Evolutionary conservation across 2,888 invertebrate genomes (phyloP), one percentile per base, ranked within the genome.

Genomic region (Drosophila melanosoma): DNA sequence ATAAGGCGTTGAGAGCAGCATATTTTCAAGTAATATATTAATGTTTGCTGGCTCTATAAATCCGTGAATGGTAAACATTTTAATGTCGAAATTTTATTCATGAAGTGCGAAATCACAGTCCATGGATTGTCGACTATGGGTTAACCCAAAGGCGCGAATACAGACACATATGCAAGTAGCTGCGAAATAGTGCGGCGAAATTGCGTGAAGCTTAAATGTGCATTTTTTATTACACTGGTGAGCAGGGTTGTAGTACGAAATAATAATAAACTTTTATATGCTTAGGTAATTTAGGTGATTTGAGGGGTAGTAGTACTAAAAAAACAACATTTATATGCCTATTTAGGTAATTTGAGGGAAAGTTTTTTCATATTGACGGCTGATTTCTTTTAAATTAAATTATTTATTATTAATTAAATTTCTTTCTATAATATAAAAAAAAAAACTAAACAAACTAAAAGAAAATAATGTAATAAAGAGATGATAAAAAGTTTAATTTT

Each of bases 11-110:
- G n/a, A 3, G 17, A 17, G 38, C 35, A 4, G 54, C 23, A 26
- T 36, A 54, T 42, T 45, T 75, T 49, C 64, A 48, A 65, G 63
- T 76, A 76, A 80, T 69, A 76, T 78, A 78, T 76, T 70, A 75
- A 80, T 78, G 70, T 65, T 74, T 74, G 68, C 64, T 64, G 57
- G 64, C 61, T 49, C 62, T 79, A 74, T 80, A 78, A 80, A 83
- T 83, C 73, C 72, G 82, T 42, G 66, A 88, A 80, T 61, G 61
- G 69, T 60, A 48, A 82, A 59, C 62, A 68, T 75, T 72, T 87
- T 78, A 80, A 80, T 80, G 85, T 63, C 40, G 45, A 66, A 80
- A 77, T 72, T 84, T 69, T 74, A 87, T 85, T 89, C 82, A 84
- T 82, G 75, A 82, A 79, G 75, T 79, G 87, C 73, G 51, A 83